Conservation (phyloP, 1,140 invertebrate species). For the Oncopeltus fasciatus region DNA sequence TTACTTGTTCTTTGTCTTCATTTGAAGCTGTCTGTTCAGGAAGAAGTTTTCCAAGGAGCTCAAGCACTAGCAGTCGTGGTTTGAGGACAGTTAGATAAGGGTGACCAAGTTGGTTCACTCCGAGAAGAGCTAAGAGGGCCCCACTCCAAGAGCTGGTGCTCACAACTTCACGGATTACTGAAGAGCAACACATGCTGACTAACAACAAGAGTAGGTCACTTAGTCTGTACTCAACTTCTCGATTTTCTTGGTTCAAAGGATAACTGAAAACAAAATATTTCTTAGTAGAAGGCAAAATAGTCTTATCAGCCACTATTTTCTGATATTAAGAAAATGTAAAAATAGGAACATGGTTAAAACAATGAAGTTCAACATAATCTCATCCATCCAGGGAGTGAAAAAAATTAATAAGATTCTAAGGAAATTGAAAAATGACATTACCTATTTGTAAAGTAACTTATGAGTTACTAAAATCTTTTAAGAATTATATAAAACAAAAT, state of each 20-base stretch:
- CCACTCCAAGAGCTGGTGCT: constrained; percentile 15
- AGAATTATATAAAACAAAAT: no score
- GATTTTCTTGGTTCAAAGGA: background rate
- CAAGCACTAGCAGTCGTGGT: constrained; percentile 13
- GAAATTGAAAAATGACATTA: no score
- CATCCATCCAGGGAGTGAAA: no score
- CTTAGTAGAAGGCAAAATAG: background rate
- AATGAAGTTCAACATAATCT: no score
- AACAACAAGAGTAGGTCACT: constrained; percentile 15
- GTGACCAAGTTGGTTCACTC: background rate
- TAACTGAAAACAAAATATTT: background rate
- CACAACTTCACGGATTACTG: constrained; percentile 4
- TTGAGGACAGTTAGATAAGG: constrained; percentile 11
- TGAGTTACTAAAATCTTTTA: no score
- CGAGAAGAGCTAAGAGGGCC: constrained; percentile 7
- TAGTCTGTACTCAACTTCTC: constrained; percentile 9
- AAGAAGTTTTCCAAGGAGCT: constrained; percentile 11
- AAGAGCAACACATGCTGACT: constrained; percentile 10
- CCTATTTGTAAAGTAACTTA: no score
- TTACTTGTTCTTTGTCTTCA: constrained; percentile 16
- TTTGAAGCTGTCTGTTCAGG: constrained; percentile 6
- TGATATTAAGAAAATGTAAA: no score
- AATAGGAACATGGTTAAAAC: no score
- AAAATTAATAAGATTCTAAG: no score
- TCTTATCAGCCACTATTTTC: no score